Base-by-base conservation (phyloP, 2,888 invertebrate species). In the Lydus trimaculatus region DNA sequence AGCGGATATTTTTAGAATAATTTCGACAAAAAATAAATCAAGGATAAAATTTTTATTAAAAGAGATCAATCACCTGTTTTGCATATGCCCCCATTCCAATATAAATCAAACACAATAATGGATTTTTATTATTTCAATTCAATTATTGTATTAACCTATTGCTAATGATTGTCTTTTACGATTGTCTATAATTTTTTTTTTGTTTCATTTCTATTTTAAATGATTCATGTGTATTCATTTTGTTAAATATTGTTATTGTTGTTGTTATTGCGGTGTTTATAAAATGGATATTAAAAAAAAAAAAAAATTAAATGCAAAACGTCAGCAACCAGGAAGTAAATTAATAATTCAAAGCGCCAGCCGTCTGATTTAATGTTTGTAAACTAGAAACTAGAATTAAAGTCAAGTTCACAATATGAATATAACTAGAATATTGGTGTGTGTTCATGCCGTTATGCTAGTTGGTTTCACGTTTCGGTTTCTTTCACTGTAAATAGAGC, bases 401-500 rank as follows among this genome's bases (percentile, higher is more conserved):
- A 75, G 76, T 75, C 76, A 75, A 77, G 78, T 76, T 78, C 77
- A 75, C 71, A 48, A 11, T 31, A 31, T 9, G 31, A 5, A 31
- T 31, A 31, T 31, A 8, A 31, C 9, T 8, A 31, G 1, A 3
- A 73, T 70, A 65, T 66, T 62, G 67, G 62, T 61, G 69, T 61
- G 69, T 66, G 69, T 69, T 72, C 69, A 67, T 64, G 72, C 73
- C 75, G 79, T 78, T 79, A 74, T 76, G 79, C 75, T 77, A 52
- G 70, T 33, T 75, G 75, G 72, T 76, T 77, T 76, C 76, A 75
- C 78, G 79, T 75, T 76, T 77, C 77, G 71, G 72, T 78, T 79
- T 78, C 78, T 78, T 76, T 78, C 77, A 77, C 76, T 76, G 77
- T 77, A 78, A 78, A 78, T 78, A 78, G 78, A 78, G 75, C 78